These are phyloP conservation scores for Eremophila alpestris DNA, from an alignment of 2,797 vertebrate species.

Conservation along the genomic window DNA sequence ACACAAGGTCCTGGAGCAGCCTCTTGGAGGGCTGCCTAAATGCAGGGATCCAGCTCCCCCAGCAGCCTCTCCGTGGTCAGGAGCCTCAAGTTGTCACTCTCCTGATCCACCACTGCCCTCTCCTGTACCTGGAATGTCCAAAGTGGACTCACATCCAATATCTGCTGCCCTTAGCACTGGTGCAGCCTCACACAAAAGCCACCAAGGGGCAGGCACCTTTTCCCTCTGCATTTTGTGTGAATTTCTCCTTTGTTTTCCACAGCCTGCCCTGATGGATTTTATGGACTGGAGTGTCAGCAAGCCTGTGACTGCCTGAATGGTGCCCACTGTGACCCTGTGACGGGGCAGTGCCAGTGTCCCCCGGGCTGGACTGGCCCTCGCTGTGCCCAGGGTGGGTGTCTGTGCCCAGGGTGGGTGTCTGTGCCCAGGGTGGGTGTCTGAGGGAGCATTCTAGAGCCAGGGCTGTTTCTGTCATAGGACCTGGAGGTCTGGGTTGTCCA, in stretches of 20 bases:
- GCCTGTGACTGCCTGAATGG: conserved; percentile 86
- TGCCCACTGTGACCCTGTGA: conserved; percentile 79
- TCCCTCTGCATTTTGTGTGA: neutral
- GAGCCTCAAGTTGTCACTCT: fast-evolving
- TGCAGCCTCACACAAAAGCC: neutral
- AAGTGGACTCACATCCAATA: fast-evolving
- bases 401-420: conserved; percentile 1
- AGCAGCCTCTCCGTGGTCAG: neutral
- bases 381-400: conserved; percentile 82
- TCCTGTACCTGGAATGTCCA: neutral
- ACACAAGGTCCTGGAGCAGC: neutral
- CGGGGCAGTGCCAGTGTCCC: conserved; percentile 81
- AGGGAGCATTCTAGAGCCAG: neutral
- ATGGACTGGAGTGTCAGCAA: conserved; percentile 84
- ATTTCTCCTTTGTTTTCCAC: neutral
- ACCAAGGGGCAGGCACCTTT: neutral
- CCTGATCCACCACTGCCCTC: neutral
- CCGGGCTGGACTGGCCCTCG: conserved; percentile 83
- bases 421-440: conserved; percentile 9
- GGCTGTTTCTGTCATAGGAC: fast-evolving
- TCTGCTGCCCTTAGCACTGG: neutral
- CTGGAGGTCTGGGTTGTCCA: fast-evolving
- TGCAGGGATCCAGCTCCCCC: neutral
- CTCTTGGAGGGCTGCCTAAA: neutral
- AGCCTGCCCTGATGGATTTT: conserved; percentile 94